Evolutionary conservation across 1,140 invertebrate species (phyloP).

Genomic region (Cotesia glomerata): DNA sequence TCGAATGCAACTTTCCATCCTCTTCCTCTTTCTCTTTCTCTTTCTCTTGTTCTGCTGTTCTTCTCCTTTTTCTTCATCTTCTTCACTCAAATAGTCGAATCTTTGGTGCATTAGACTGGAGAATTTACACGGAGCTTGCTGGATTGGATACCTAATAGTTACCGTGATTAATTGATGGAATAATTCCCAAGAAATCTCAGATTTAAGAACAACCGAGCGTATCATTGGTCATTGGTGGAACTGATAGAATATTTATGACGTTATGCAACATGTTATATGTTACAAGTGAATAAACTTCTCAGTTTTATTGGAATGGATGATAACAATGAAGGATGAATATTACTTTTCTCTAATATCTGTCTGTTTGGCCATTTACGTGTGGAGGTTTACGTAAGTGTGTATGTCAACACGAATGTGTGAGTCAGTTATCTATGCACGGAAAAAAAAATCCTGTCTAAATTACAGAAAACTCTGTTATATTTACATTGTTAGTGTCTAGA

Average conservation of each 20-base stretch:
- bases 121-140: neutral
- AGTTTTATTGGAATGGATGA: neutral
- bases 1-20: constrained; percentile 10
- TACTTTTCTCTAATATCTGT: too few species aligned
- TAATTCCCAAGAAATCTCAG: neutral
- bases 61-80: neutral
- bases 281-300: constrained; percentile 5
- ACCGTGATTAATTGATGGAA: constrained; percentile 9
- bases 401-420: too few species aligned
- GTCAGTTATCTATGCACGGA: too few species aligned
- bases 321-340: constrained; percentile 16
- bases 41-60: neutral
- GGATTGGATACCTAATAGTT: constrained; percentile 4
- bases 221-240: neutral
- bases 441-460: too few species aligned
- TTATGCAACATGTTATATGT: neutral
- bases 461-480: too few species aligned
- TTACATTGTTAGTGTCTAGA: too few species aligned
- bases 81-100: neutral
- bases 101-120: neutral
- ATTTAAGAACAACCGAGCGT: neutral
- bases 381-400: too few species aligned
- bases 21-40: neutral
- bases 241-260: neutral
- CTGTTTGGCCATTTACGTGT: too few species aligned